Conservation (phyloP, 2,113 vertebrate species). For the Oreochromis spilurus region DNA sequence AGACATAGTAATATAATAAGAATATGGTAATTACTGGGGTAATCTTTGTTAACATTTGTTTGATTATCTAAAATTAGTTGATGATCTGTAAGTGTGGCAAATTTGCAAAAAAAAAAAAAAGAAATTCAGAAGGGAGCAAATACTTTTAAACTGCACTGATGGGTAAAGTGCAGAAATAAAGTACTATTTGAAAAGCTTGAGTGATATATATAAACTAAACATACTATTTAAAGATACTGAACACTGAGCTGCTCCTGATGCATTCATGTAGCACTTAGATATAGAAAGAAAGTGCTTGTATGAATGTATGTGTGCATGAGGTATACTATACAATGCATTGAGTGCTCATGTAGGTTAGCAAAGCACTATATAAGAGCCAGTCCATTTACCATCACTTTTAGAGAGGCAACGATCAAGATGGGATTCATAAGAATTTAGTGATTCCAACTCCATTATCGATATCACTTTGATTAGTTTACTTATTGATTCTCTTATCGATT, state of each 20-base stretch:
- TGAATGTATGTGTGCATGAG: not conserved
- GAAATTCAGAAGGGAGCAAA: not conserved
- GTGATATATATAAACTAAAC: no score
- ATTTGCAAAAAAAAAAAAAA: no score
- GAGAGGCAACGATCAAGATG: not conserved
- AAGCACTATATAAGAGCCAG: not conserved
- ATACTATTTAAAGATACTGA: no score
- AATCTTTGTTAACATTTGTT: not conserved
- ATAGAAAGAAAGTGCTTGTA: no score
- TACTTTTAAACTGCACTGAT: not conserved
- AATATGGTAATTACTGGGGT: rapidly evolving
- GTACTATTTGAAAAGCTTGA: not conserved
- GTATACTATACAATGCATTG: not conserved
- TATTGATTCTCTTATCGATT: not conserved
- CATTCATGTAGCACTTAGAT: no score
- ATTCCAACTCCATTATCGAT: not conserved
- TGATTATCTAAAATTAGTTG: not conserved
- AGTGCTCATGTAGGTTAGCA: not conserved
- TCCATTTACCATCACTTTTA: not conserved
- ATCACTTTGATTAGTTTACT: not conserved
- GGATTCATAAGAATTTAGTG: not conserved
- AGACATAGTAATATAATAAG: not conserved
- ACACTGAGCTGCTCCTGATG: no score
- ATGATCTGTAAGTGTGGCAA: not conserved
- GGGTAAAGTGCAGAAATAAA: not conserved